Evolutionary conservation across 2,888 invertebrate genomes (phyloP), one percentile per base, ranked within the genome.

Genomic region (Dasysyrphus tricinctus): DNA sequence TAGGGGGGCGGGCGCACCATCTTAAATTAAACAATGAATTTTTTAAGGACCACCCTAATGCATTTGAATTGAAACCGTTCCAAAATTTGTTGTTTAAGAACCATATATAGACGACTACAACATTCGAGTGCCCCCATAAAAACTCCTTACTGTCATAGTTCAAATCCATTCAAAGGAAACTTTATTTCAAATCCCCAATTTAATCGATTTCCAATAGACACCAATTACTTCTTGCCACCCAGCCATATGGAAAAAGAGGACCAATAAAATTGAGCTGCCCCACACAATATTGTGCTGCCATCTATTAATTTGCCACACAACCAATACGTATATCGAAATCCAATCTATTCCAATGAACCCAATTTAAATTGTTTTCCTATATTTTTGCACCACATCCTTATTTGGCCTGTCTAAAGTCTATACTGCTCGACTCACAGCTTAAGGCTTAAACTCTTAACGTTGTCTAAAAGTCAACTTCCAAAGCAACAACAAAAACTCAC

Each of bases 301-400:
- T 65, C 63, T 32, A 65, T 69, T 69, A 69, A 69, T 69, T 69
- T 69, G 54, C 54, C 54, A 51, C 69, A 69, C 76, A 29, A 51
- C 63, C 76, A 69, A 63, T 47, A 57, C 5, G 6, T 24, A 37
- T 70, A 80, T 73, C 19, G 80, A 73, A 73, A 84, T 65, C 39
- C 80, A 80, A 80, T 80, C 80, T 54, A 72, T 67, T 47, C 39
- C 51, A 69, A 65, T 74, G 77, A 73, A 80, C 85, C 85, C 85
- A 85, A 69, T 85, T 85, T 57, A 47, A 76, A 54, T 14, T 47
- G 42, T 42, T 84, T 75, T 19, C 56, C 65, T 59, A 14, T 44
- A n/a, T 65, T 11, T 65, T 16, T 65, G 24, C 5, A 24, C 37
- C 3, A 39, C 51, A 69, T 47, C 70, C 74, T 59, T 61, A 73